Percentiles rank a stretch among this genome's conserved stretches.
Conservation (phyloP, 2,113 vertebrate species). For the Aphyosemion australe region DNA sequence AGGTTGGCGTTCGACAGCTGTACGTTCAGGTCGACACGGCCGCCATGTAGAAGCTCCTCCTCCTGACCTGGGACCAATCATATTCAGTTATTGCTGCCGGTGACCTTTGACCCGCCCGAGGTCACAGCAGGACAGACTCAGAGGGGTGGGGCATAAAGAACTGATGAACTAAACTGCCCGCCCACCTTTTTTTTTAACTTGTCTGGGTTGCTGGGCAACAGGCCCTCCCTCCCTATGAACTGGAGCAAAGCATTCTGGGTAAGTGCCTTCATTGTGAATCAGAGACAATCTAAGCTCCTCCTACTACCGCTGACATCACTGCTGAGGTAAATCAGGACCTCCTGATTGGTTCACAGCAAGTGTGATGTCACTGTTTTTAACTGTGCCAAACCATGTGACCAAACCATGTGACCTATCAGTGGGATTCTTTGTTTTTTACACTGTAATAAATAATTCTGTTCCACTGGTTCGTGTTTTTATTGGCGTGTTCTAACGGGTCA, state of each 20-base stretch:
- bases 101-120: constrained; percentile 64
- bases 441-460: constrained; percentile 73
- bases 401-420: constrained; percentile 47
- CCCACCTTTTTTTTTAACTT: constrained; percentile 22
- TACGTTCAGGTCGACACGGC: constrained; percentile 95
- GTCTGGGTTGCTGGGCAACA: neutral
- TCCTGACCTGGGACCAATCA: constrained; percentile 83
- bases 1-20: constrained; percentile 94
- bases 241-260: constrained; percentile 57
- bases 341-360: constrained; percentile 33
- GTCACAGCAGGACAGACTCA: constrained; percentile 36
- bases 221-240: neutral
- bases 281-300: constrained; percentile 56
- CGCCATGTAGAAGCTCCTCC: constrained; percentile 83
- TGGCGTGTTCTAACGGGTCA: constrained; percentile 23
- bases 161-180: constrained; percentile 35
- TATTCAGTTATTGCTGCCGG: constrained; percentile 75
- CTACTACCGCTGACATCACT: constrained; percentile 36
- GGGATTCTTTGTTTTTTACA: constrained; percentile 53
- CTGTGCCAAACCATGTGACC: constrained; percentile 61
- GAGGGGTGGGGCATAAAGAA: constrained; percentile 35
- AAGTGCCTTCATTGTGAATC: constrained; percentile 68
- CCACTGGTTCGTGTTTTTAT: constrained; percentile 27
- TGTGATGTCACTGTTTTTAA: constrained; percentile 53
- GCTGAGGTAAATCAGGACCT: constrained; percentile 5